Evolutionary conservation across 2,888 invertebrate species (phyloP).

Genomic region (Eupithecia insigniata): DNA sequence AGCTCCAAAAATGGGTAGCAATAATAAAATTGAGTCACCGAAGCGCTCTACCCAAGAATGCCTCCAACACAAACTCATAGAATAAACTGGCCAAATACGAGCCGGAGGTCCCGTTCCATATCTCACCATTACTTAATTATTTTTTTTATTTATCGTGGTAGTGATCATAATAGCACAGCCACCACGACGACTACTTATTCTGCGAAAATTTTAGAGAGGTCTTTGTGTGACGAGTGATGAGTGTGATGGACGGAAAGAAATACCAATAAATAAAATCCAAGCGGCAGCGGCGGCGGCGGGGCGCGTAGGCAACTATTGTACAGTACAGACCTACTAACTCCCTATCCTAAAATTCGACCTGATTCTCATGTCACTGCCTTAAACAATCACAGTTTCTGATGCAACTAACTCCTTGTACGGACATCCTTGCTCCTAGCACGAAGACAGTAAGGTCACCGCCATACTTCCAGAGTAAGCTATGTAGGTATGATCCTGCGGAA

Average conservation of each 20-base stretch:
- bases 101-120: neutral
- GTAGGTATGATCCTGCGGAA: constrained; percentile 53
- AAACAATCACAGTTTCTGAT: constrained; percentile 40
- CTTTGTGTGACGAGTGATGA: too few species aligned
- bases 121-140: neutral
- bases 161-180: too few species aligned
- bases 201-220: too few species aligned
- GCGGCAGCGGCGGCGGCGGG: neutral
- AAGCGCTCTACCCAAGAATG: neutral
- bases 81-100: neutral
- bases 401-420: constrained; percentile 54
- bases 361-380: constrained; percentile 45
- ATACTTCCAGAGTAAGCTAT: constrained; percentile 22
- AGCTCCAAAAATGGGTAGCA: constrained; percentile 1
- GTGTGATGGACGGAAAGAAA: neutral
- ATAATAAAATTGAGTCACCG: neutral
- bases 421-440: constrained; percentile 53
- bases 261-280: too few species aligned
- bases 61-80: neutral
- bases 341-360: constrained; percentile 39
- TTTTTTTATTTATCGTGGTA: too few species aligned
- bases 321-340: too few species aligned
- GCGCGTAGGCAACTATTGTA: neutral
- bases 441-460: constrained; percentile 51
- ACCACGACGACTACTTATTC: too few species aligned